phyloP scores from a whole-genome alignment of 2,113 vertebrate genomes.

The Narcine bancroftii region DNA sequence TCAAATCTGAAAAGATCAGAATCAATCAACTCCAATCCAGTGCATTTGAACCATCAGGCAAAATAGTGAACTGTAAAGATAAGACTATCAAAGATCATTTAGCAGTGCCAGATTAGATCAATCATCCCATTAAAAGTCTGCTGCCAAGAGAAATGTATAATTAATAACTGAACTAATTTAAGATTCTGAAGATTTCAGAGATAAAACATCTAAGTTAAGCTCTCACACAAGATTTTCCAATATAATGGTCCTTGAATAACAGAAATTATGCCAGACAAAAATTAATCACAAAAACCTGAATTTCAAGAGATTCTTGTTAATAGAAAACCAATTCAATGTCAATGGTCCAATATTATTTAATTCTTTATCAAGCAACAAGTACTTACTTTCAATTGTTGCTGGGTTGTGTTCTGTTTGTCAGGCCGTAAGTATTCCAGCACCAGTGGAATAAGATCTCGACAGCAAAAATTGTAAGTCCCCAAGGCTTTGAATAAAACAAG shows the following conservation, averaged over 20 bases:
- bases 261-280: neutral
- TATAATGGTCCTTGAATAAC: neutral
- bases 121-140: neutral
- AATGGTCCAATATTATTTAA: neutral
- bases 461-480: constrained; percentile 92
- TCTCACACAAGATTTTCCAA: neutral
- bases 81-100: neutral
- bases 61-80: neutral
- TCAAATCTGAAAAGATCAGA: neutral
- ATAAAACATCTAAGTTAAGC: neutral
- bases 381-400: constrained; percentile 92
- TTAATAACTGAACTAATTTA: neutral
- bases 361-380: neutral
- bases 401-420: constrained; percentile 66
- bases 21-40: neutral
- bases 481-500: constrained; percentile 84
- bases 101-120: neutral
- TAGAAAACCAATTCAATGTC: neutral
- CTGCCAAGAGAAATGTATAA: neutral
- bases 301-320: neutral
- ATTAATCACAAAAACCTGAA: neutral
- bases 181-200: neutral
- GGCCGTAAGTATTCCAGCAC: constrained; percentile 81
- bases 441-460: constrained; percentile 84
- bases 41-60: neutral